Evolutionary conservation across 2,888 invertebrate genomes (phyloP).

Genomic region (Mythimna albipuncta): DNA sequence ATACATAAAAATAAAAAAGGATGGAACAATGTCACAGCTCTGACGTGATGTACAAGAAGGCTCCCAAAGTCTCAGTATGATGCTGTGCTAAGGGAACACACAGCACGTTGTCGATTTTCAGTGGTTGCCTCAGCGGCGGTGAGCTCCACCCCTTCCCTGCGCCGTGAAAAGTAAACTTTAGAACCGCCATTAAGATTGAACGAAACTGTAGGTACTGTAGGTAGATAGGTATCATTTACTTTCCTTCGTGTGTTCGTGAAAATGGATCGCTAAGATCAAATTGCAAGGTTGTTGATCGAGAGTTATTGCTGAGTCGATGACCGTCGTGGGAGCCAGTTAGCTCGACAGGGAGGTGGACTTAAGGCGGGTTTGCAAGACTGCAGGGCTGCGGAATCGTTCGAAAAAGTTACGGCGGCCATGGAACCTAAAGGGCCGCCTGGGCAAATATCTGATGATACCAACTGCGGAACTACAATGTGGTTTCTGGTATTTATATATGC

Average conservation of each 20-base stretch:
- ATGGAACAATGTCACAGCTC: too few relatives aligned
- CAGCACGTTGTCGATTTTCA: not conserved
- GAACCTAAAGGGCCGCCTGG: too few relatives aligned
- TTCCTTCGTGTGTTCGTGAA: constrained; percentile 51
- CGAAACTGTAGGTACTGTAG: not conserved
- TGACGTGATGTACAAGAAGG: too few relatives aligned
- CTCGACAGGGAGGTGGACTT: not conserved
- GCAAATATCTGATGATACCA: too few relatives aligned
- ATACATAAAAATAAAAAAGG: too few relatives aligned
- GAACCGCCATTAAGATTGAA: not conserved
- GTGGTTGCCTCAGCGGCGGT: not conserved
- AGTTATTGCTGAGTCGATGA: constrained; percentile 38
- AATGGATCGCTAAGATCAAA: constrained; percentile 54
- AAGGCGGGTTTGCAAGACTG: too few relatives aligned
- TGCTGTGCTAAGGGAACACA: not conserved
- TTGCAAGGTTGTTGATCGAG: constrained; percentile 56
- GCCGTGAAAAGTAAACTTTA: too few relatives aligned
- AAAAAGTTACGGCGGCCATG: too few relatives aligned
- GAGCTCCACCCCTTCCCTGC: not conserved
- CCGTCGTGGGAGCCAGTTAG: constrained; percentile 34
- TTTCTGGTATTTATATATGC: too few relatives aligned
- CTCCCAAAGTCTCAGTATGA: too few relatives aligned
- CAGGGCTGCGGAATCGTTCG: too few relatives aligned
- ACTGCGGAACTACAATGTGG: too few relatives aligned
- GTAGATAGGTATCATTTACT: constrained; percentile 54